Conservation (phyloP, 2,797 vertebrate genomes). For the Kryptopterus vitreolus region DNA sequence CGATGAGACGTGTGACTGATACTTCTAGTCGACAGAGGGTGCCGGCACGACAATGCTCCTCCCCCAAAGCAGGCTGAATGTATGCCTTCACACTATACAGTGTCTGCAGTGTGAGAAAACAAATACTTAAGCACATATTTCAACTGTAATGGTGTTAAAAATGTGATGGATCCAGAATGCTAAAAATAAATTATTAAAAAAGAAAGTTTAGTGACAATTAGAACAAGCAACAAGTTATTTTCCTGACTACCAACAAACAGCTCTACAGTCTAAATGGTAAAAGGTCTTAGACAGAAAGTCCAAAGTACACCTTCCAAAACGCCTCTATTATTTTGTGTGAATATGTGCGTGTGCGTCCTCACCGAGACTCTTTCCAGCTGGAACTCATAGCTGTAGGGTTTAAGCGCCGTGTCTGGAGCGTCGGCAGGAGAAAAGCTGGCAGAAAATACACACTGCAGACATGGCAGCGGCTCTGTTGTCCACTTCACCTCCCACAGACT, state of each 20-base stretch:
- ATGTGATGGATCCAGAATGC: too few relatives aligned
- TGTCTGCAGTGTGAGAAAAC: conserved; percentile 73
- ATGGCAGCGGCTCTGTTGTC: conserved; percentile 78
- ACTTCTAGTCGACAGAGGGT: conserved; percentile 89
- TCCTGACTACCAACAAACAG: neutral
- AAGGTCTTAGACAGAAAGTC: neutral
- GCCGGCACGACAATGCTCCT: conserved; percentile 85
- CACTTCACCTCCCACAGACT: conserved; percentile 93
- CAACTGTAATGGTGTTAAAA: too few relatives aligned
- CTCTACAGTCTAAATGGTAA: too few relatives aligned
- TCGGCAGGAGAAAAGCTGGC: conserved; percentile 81
- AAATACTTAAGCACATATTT: neutral
- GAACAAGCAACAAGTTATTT: neutral
- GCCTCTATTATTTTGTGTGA: neutral
- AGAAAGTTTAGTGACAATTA: neutral
- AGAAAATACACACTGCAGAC: conserved; percentile 85
- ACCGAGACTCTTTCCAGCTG: conserved; percentile 85
- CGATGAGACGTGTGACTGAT: conserved; percentile 84
- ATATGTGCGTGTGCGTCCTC: conserved; percentile 56
- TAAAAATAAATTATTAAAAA: conserved; percentile 69
- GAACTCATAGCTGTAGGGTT: conserved; percentile 89
- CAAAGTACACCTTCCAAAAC: neutral
- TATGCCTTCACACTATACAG: conserved; percentile 85
- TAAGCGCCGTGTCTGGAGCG: conserved; percentile 73
- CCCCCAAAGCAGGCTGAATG: conserved; percentile 80